Evolutionary conservation across 2,113 vertebrate genomes (phyloP).

Genomic region (Murina feae): DNA sequence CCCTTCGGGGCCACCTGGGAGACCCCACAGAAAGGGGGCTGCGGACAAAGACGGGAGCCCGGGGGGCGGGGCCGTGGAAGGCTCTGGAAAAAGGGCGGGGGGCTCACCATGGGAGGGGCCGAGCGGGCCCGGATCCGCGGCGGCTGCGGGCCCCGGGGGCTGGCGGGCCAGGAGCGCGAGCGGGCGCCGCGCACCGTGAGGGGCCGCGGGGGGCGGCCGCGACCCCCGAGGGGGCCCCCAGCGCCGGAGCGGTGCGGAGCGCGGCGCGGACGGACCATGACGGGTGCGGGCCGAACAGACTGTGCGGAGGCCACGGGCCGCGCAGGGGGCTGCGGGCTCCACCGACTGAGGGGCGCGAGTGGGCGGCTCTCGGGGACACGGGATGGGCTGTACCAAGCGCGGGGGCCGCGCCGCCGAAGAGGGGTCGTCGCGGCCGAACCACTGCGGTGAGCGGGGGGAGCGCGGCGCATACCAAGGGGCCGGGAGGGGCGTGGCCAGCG

Average conservation of each 20-base stretch:
- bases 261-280: slow-evolving; percentile 81
- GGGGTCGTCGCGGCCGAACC: slow-evolving; percentile 83
- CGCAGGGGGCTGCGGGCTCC: slow-evolving; percentile 81
- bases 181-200: neutral
- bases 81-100: slow-evolving; percentile 51
- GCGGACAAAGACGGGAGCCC: slow-evolving; percentile 26
- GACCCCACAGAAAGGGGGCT: neutral
- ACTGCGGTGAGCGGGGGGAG: slow-evolving; percentile 75
- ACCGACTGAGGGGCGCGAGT: slow-evolving; percentile 82
- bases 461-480: slow-evolving; percentile 13
- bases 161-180: slow-evolving; percentile 65
- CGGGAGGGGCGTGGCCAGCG: slow-evolving; percentile 40
- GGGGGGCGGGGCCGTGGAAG: slow-evolving; percentile 43
- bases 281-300: slow-evolving; percentile 75
- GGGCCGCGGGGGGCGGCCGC: slow-evolving; percentile 39
- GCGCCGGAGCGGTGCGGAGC: slow-evolving; percentile 82
- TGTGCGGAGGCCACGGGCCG: slow-evolving; percentile 80
- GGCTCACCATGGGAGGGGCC: slow-evolving; percentile 64
- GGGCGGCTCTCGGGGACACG: slow-evolving; percentile 13
- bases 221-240: slow-evolving; percentile 82
- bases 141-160: slow-evolving; percentile 48
- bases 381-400: slow-evolving; percentile 35
- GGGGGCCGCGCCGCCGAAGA: slow-evolving; percentile 6
- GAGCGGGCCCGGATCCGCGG: slow-evolving; percentile 68
- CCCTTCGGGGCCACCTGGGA: neutral